phyloP scores from a whole-genome alignment of 2,888 invertebrate genomes.

The Phrixothrix hirtus region DNA sequence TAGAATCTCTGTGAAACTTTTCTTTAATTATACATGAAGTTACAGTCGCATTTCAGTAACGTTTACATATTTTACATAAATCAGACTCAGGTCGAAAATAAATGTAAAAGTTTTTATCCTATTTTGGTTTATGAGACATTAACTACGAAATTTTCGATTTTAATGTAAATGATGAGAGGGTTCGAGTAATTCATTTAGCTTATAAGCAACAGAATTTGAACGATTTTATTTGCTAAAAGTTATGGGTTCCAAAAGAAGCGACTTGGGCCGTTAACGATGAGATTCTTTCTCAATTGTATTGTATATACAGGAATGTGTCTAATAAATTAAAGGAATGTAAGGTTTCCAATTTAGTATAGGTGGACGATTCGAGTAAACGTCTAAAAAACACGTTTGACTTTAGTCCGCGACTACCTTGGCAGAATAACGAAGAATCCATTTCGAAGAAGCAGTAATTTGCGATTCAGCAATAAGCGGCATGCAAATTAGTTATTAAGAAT shows the following conservation, averaged over 20 bases:
- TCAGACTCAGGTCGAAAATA: slow-evolving; percentile 2
- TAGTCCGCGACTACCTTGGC: slow-evolving; percentile 5
- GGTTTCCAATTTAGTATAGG: slow-evolving; percentile 21
- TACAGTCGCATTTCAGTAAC: not conserved
- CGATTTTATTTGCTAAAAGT: slow-evolving; percentile 13
- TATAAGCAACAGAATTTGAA: slow-evolving; percentile 16
- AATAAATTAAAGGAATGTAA: slow-evolving; percentile 20
- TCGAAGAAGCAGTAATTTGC: slow-evolving; percentile 25
- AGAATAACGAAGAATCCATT: slow-evolving; percentile 20
- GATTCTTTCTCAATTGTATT: slow-evolving; percentile 20
- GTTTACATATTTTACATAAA: slow-evolving; percentile 8
- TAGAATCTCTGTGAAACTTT: not conserved
- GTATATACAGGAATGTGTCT: slow-evolving; percentile 21
- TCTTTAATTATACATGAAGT: slow-evolving; percentile 2
- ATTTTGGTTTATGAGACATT: slow-evolving; percentile 8
- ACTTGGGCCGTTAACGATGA: slow-evolving; percentile 10
- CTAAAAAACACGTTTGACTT: slow-evolving; percentile 23
- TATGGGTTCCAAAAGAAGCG: slow-evolving; percentile 16
- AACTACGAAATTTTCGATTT: slow-evolving; percentile 5
- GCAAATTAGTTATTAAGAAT: slow-evolving; percentile 28
- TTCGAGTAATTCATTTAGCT: not conserved
- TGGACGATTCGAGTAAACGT: slow-evolving; percentile 19
- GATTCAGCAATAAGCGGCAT: slow-evolving; percentile 22
- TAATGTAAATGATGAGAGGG: slow-evolving; percentile 11
- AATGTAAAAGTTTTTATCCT: slow-evolving; percentile 6